Conservation (phyloP, 2,113 vertebrate genomes). For the Phylloscopus trochiloides region DNA sequence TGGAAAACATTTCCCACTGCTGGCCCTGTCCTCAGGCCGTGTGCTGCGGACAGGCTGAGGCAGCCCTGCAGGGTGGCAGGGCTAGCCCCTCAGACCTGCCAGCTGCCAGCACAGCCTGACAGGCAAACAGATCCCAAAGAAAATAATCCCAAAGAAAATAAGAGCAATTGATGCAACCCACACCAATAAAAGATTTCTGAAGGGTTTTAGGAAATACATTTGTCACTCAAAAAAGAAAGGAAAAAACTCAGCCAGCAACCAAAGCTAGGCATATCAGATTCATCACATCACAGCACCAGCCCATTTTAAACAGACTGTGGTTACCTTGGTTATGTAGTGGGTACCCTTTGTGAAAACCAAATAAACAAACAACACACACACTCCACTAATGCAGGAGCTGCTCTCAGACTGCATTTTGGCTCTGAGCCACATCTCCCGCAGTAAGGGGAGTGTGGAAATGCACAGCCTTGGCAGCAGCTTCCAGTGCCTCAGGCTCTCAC, state of each 20-base stretch:
- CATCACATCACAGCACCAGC: neutral
- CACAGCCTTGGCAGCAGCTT: slow-evolving; percentile 66
- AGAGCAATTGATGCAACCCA: neutral
- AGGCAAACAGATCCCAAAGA: neutral
- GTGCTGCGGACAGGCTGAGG: accelerated
- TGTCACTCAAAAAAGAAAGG: neutral
- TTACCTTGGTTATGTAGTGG: neutral
- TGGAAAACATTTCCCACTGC: accelerated
- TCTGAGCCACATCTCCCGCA: slow-evolving; percentile 48
- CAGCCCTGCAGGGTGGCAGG: accelerated
- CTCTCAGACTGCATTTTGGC: slow-evolving; percentile 54
- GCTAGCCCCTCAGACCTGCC: accelerated
- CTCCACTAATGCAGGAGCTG: slow-evolving; percentile 14
- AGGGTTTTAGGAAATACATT: neutral
- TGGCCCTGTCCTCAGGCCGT: neutral
- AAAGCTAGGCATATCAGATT: neutral
- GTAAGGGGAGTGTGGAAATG: slow-evolving; percentile 55
- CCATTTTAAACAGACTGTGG: neutral
- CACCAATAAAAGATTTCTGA: neutral
- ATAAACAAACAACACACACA: slow-evolving; percentile 31
- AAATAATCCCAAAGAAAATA: neutral
- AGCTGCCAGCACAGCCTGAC: neutral
- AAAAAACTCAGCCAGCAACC: neutral
- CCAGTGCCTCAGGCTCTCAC: slow-evolving; percentile 62
- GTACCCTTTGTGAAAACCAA: slow-evolving; percentile 32